A percentile compares a stretch with the other conserved stretches of the same genome.
Evolutionary conservation across 1,140 invertebrate species (phyloP).

Genomic region (Drosophila azteca): DNA sequence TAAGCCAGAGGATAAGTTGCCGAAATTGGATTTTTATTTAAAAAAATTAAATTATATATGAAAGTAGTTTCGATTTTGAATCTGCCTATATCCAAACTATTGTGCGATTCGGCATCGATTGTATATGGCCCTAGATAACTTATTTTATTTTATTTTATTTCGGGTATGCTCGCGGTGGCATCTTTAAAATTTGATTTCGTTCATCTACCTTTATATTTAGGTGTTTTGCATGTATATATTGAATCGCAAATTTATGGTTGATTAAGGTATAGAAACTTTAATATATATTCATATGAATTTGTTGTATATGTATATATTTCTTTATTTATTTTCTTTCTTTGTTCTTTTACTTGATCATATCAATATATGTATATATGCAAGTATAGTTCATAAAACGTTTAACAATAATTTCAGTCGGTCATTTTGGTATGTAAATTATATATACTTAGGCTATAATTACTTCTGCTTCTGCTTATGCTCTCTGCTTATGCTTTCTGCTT

Average conservation of each 20-base stretch:
- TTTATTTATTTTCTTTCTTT: constrained; percentile 61
- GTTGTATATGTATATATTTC: constrained; percentile 74
- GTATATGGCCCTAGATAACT: constrained; percentile 66
- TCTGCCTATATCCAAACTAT: constrained; percentile 49
- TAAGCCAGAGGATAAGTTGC: constrained; percentile 28
- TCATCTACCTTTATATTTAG: constrained; percentile 61
- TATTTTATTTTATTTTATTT: constrained; percentile 36
- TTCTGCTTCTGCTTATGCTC: constrained; percentile 25
- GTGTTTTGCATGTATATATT: constrained; percentile 59
- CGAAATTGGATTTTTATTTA: constrained; percentile 43
- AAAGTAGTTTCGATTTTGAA: constrained; percentile 33
- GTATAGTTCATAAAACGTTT: constrained; percentile 82
- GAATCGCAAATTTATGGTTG: constrained; percentile 76
- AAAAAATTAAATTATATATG: constrained; percentile 38
- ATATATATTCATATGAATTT: constrained; percentile 71
- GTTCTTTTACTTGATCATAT: constrained; percentile 77
- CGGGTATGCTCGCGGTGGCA: constrained; percentile 13
- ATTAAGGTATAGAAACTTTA: constrained; percentile 75
- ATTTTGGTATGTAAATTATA: constrained; percentile 79
- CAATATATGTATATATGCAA: constrained; percentile 81
- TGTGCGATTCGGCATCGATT: constrained; percentile 53
- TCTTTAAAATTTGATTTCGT: constrained; percentile 58
- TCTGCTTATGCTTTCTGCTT: constrained; percentile 11
- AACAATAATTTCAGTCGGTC: constrained; percentile 83
- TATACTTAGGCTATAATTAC: constrained; percentile 72